Evolutionary conservation across 2,888 invertebrate species (phyloP).

Genomic region (Drosophila flavopinicola): DNA sequence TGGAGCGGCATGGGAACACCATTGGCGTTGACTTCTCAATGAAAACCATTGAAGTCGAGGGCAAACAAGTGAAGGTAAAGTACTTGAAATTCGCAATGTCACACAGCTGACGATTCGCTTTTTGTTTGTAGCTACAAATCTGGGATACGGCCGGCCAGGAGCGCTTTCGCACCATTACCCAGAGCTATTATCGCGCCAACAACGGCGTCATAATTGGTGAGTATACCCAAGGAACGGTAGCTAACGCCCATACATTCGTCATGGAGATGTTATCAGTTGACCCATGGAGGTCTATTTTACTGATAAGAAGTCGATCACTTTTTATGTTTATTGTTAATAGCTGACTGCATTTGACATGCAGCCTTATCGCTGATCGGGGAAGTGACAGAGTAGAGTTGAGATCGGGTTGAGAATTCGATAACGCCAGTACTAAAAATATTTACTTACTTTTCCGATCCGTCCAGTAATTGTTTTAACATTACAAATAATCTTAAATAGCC

Average conservation of each 20-base stretch:
- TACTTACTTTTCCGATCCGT: too few species aligned
- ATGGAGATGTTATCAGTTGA: conserved; percentile 3
- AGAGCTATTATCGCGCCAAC: conserved; percentile 98
- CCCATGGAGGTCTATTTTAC: too few species aligned
- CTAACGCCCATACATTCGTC: conserved; percentile 46
- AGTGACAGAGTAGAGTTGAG: too few species aligned
- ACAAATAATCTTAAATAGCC: too few species aligned
- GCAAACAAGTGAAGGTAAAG: conserved; percentile 95
- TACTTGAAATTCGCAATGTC: neutral
- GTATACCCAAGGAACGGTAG: conserved; percentile 23
- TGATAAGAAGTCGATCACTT: too few species aligned
- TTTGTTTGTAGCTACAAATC: conserved; percentile 87
- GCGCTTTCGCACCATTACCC: conserved; percentile 97
- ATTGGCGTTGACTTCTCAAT: conserved; percentile 99
- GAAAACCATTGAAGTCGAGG: conserved; percentile 97
- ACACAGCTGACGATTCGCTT: neutral
- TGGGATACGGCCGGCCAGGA: conserved; percentile 99
- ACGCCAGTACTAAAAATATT: too few species aligned
- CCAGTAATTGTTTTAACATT: too few species aligned
- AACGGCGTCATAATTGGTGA: conserved; percentile 97
- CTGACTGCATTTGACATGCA: too few species aligned
- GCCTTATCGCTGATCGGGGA: too few species aligned
- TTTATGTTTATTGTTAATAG: conserved; percentile 38
- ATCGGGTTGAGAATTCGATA: too few species aligned
- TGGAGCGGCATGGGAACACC: conserved; percentile 97